phyloP scores from a whole-genome alignment of 2,113 vertebrate genomes.

The Protobothrops mucrosquamatus region DNA sequence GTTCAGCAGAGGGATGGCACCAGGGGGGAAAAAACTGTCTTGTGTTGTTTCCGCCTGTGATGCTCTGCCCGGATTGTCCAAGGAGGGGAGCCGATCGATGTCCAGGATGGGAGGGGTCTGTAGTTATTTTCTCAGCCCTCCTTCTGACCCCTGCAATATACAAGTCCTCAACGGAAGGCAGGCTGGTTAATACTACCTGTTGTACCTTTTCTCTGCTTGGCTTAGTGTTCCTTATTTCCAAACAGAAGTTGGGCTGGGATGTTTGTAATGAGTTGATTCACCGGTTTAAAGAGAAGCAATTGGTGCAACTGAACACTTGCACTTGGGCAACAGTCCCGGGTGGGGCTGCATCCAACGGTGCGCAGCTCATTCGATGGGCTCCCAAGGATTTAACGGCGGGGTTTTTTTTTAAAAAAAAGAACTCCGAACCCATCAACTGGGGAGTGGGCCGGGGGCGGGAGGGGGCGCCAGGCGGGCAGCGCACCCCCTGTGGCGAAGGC shows the following conservation, averaged over 20 bases:
- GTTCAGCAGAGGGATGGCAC: too few relatives aligned
- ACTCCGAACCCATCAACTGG: neutral
- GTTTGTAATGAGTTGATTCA: neutral
- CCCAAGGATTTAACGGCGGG: conserved; percentile 41
- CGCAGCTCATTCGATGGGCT: conserved; percentile 54
- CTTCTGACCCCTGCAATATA: too few relatives aligned
- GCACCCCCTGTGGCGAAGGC: conserved; percentile 50
- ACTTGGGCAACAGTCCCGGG: too few relatives aligned
- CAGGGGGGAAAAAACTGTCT: too few relatives aligned
- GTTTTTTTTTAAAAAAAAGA: conserved; percentile 42
- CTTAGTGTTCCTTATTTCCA: neutral
- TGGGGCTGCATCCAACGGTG: neutral
- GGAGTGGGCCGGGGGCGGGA: conserved; percentile 42
- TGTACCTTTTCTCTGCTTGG: neutral
- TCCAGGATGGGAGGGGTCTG: too few relatives aligned
- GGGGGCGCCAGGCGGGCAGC: conserved; percentile 44
- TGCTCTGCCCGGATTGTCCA: too few relatives aligned
- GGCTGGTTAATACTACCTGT: neutral
- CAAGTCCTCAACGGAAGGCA: neutral
- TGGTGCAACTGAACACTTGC: neutral
- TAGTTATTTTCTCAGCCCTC: too few relatives aligned
- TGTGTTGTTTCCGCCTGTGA: too few relatives aligned
- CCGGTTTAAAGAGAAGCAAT: neutral
- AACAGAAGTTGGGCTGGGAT: neutral
- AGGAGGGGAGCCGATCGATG: too few relatives aligned